A percentile compares a stretch with the other conserved stretches of the same genome.
These are phyloP conservation scores for Dugesia japonica DNA, from an alignment of 2,888 invertebrate genomes.

Conservation along the genomic window DNA sequence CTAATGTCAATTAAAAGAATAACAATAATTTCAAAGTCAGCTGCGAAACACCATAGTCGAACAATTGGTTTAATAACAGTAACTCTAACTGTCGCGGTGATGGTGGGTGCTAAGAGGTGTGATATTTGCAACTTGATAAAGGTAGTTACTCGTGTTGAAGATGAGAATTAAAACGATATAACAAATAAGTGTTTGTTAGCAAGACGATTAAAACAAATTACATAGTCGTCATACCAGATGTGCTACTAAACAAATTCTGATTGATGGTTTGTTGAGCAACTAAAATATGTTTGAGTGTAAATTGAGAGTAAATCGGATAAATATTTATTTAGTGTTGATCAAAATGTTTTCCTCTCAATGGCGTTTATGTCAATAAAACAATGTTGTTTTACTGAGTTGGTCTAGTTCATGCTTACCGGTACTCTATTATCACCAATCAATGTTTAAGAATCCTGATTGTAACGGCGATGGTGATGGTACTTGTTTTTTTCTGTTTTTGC, in stretches of 20 bases:
- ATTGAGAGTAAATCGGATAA: not conserved
- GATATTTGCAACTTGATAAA: not conserved
- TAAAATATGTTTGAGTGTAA: not conserved
- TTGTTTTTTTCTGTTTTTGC: no score
- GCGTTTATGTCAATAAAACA: conserved; percentile 15
- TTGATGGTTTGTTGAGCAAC: conserved; percentile 13
- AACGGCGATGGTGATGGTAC: not conserved
- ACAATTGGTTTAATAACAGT: not conserved
- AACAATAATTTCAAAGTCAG: conserved; percentile 10
- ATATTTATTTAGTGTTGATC: not conserved
- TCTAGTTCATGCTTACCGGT: not conserved
- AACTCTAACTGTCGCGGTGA: not conserved
- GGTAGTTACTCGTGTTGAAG: not conserved
- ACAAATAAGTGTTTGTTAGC: conserved; percentile 20
- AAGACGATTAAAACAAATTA: not conserved
- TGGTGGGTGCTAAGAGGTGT: not conserved
- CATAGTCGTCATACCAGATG: not conserved
- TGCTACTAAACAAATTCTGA: conserved; percentile 11
- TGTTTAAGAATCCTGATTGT: not conserved
- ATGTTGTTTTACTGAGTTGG: not conserved
- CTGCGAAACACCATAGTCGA: not conserved
- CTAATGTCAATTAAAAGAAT: conserved; percentile 10
- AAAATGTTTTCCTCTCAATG: conserved; percentile 20
- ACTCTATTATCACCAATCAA: not conserved
- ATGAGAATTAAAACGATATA: not conserved